Evolutionary conservation across 2,888 invertebrate species (phyloP), one percentile per base, ranked within the genome.

Genomic region (Sphaerophoria rueppellii): DNA sequence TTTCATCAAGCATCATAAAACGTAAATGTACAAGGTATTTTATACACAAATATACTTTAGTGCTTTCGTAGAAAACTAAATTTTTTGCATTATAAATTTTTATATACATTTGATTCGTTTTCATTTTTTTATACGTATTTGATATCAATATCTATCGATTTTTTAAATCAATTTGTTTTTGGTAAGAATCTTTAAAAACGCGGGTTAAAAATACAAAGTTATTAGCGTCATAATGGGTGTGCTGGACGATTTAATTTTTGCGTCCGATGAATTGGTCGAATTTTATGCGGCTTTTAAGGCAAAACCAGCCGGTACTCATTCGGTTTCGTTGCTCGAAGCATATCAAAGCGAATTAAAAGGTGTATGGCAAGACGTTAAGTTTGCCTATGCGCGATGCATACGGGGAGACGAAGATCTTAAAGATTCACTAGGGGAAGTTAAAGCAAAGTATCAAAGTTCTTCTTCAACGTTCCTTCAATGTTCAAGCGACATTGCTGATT

Each of bases 361-460:
- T 46, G 32, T 61, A 43, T 61, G 61, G 61, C 11, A 32, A 9
- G 61, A 32, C 4, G 14, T 61, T 4, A 48, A 61, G 16, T 6
- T 7, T 11, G 32, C 32, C 6, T 61, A 46, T 34, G 40, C 46
- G 4, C 24, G 6, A 54, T 54, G 54, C 24, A 54, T 11, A 32
- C 16, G 32, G 4, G 32, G 32, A 1, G 32, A 54, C 14, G 54
- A 54, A 11, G 54, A 52, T n/a, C 9, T 14, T 7, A 34, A 57
- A 35, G 57, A 57, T 12, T 57, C 57, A 35, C n/a, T 57, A 35
- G 9, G 35, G 14, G 57, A 12, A n/a, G 14, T 61, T 46, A 61
- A 61, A 46, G 43, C 60, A 9, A 61, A 61, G 14, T 61, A 61
- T 61, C 43, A 43, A 37, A 65, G 50, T 43, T 50, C 65, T 6